Evolutionary conservation across 2,113 vertebrate species (phyloP), one percentile per base, ranked within the genome.

Genomic region (Calyptommatus sinebrachiatus): DNA sequence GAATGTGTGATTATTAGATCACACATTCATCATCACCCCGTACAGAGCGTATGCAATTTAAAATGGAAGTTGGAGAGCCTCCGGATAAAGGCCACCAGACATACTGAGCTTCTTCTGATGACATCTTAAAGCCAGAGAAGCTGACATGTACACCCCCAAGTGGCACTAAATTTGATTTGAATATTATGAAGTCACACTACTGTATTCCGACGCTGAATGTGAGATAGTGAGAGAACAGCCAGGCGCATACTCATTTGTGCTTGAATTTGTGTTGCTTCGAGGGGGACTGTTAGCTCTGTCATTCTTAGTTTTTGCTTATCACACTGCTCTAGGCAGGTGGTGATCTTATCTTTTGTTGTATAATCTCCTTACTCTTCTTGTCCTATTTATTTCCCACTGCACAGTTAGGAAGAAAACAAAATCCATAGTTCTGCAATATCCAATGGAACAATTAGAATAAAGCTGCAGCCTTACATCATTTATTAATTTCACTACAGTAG

Each of bases 221-320:
- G 76, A 45, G 86, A 77, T 41, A 76, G 45, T 1, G 1, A 7
- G 75, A 71, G 73, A 67, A 11, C 22, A 1, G 81, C 28, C 20
- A 57, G 4, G 16, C 5, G 48, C 5, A 76, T 65, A 0, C 20
- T 71, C 77, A 7, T 65, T 70, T 71, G 73, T 78, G 0, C 67
- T 71, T 76, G 71, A 0, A 71, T 24, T 79, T 7, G 1, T 24
- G 0, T 61, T 87, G 26, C 88, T 92, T 74, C 20, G 82, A 87
- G 86, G 83, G 86, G 85, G 83, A 60, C 7, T 84, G 87, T 89
- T 92, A 87, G 88, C 81, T 85, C 84, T 88, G 88, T 85, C 86
- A 48, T 81, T 89, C 85, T 48, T 87, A 87, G 60, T 79, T 83
- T 81, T 78, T 87, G 83, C 91, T 87, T 83, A 71, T 83, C 78